These are phyloP conservation scores for Calyptomena viridis DNA, from an alignment of 2,113 vertebrate genomes.

Conservation along the genomic window DNA sequence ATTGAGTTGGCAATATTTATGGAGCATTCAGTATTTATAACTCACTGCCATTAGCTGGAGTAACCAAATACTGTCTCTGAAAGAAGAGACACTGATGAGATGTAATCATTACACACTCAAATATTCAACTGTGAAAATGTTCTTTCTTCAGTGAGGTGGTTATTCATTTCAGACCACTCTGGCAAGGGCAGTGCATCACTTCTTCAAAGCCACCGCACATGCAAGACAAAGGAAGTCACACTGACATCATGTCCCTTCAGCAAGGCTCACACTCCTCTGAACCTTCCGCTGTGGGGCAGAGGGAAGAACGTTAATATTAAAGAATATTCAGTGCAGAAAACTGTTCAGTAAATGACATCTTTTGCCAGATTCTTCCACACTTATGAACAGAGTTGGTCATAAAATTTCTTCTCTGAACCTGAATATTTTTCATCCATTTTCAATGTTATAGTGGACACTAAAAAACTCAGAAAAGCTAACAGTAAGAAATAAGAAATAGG, in stretches of 20 bases:
- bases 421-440: neutral
- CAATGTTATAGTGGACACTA: neutral
- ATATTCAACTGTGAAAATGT: neutral
- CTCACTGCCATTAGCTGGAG: neutral
- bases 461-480: neutral
- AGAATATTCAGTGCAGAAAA: neutral
- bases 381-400: neutral
- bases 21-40: neutral
- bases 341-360: neutral
- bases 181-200: neutral
- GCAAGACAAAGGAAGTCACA: neutral
- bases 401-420: neutral
- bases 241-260: neutral
- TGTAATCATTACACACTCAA: neutral
- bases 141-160: neutral
- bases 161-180: neutral
- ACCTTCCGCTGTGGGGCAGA: neutral
- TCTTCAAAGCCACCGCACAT: neutral
- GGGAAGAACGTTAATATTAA: neutral
- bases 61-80: neutral
- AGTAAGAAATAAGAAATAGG: neutral
- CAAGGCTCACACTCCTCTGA: neutral
- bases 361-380: neutral
- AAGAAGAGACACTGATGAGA: neutral
- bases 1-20: neutral